Base-by-base conservation (phyloP, 1,140 invertebrate genomes). In the Scylla paramamosain region DNA sequence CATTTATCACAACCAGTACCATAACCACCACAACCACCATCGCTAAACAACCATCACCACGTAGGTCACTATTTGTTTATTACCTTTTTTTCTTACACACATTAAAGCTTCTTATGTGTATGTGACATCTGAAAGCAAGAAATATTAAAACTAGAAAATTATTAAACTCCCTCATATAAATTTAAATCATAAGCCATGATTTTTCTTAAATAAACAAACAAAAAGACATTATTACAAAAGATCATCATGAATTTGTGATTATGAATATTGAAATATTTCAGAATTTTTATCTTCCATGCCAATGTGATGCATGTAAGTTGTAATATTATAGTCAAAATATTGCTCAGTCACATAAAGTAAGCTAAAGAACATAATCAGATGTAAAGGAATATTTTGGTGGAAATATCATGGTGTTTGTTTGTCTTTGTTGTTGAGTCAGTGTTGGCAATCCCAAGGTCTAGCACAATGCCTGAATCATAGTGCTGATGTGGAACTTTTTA, bases 321-420 rank as follows among this genome's bases (percentile, higher is more conserved):
- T 77, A 8, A 77, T n/a, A 3, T 77, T 77, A 77, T 77, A 77
- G 67, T 77, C 25, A 25, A 77, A 59, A 59, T 12, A 59, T 59
- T 59, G 10, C 52, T 59, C 6, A 77, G 67, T 77, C 67, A 77
- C 20, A 7, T 25, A 77, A 77, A 77, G 67, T 59, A 59, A 59
- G 25, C 0, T 25, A 25, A n/a, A 77, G 4, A n/a, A 77, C 67
- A 25, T n/a, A 77, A 77, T 25, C 67, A 20, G 67, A n/a, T 20
- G 20, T 77, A 77, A n/a, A 20, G 20, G n/a, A 7, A 7, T 77
- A 25, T 77, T n/a, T 77, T n/a, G 1, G 67, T 77, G 67, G 67
- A 77, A 77, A 77, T 77, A 77, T n/a, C 67, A 77, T 77, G 67
- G 67, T 77, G 67, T 77, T 77, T 77, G 67, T 77, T n/a, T 77